Evolutionary conservation across 2,888 invertebrate species (phyloP), one percentile per base, ranked within the genome.

Genomic region (Meiosimyza platycephala): DNA sequence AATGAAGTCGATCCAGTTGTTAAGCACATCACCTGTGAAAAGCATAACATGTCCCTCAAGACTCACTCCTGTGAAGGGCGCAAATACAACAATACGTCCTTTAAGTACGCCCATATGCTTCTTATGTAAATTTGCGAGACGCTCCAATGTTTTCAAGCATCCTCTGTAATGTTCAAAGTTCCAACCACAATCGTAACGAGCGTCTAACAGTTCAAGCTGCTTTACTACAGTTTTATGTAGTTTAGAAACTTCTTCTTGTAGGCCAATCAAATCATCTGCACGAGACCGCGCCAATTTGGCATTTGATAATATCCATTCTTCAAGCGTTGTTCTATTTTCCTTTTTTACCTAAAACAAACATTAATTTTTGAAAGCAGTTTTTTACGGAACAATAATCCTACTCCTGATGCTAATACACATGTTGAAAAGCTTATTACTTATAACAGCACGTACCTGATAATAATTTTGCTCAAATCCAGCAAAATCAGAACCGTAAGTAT

Each of bases 1-100:
- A 72, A 96, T 93, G 71, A 95, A 90, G 88, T 95, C 95, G 73
- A 97, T 89, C 98, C 98, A 98, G 88, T 95, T 96, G 82, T 95
- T 93, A 74, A 96, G 89, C 52, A 98, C 97, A 90, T 98, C 97
- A 52, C 95, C 96, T 78, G 95, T 96, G 83, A 94, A 96, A 0
- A 98, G 90, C 89, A 94, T 94, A 11, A 98, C 92, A 81, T 95
- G 93, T 0, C 98, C 97, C 81, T 96, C 95, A 64, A 97, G 89
- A 84, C 94, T 95, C 7, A 98, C 93, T 15, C 98, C 98, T 4
- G 97, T 97, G 81, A 95, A 95, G 79, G 93, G 93, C 1, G 96
- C 95, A 88, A 98, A 93, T 4, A 95, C 94, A 73, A 98, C 89
- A 28, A 91, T 92, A 78, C 95, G 90, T 77, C 92, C 94, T 88